Evolutionary conservation across 2,888 invertebrate species (phyloP).

Genomic region (Mystacides longicornis): DNA sequence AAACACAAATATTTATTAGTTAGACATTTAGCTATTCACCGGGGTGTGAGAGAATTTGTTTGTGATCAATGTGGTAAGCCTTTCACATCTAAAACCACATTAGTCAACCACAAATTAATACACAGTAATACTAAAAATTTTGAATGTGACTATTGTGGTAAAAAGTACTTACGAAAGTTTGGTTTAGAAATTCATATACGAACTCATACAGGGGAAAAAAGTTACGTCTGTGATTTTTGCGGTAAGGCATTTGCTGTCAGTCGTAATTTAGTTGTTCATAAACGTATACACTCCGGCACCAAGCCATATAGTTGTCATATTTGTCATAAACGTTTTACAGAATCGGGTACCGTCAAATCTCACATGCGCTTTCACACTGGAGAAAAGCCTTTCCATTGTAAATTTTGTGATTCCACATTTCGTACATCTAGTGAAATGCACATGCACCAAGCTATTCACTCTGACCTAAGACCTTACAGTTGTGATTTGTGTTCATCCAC

Average conservation of each 20-base stretch:
- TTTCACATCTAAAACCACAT: neutral
- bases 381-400: constrained; percentile 6
- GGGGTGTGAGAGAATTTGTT: neutral
- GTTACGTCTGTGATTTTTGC: neutral
- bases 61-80: constrained; percentile 1
- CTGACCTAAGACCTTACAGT: neutral
- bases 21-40: neutral
- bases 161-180: neutral
- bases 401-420: constrained; percentile 3
- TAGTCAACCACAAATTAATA: neutral
- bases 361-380: constrained; percentile 9
- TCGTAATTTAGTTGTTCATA: neutral
- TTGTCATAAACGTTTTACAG: neutral
- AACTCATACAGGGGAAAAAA: constrained; percentile 3
- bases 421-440: neutral
- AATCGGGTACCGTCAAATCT: neutral
- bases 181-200: neutral
- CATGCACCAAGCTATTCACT: neutral
- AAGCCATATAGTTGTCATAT: neutral
- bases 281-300: neutral
- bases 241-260: neutral
- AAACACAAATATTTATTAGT: neutral
- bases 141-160: neutral
- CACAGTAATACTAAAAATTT: neutral
- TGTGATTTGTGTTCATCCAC: neutral